Base-by-base conservation (phyloP, 1,140 invertebrate species). In the Andrena cerasifolii region DNA sequence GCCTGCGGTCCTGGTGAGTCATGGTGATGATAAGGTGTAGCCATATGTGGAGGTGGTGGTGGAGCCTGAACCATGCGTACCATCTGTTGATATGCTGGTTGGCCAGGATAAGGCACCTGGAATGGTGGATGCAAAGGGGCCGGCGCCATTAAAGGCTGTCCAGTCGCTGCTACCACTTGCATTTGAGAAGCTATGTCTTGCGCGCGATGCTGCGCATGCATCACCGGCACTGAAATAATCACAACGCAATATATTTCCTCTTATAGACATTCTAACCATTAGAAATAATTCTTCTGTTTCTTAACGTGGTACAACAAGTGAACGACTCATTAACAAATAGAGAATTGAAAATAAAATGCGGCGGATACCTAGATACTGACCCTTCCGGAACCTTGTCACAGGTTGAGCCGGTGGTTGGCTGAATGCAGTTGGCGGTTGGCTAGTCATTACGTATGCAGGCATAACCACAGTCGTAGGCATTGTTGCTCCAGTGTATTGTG, bases 101-200 rank as follows among this genome's bases (percentile, higher is more conserved):
- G 93, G 79, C 93, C 93, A 83, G 93, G 94, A 89, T 94, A 94
- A 84, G 94, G 94, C 89, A 95, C 93, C 88, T 94, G 94, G 81
- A 94, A 93, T 84, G 95, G 94, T 79, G 94, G 94, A 89, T 95
- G 94, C 84, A 95, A 88, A 14, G 94, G 96, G 6, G 95, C 95
- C 14, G 96, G 94, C 43, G 96, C 95, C 82, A 98, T 91, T 63
- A 98, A 92, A 6, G 97, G 97, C 88, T 97, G 97, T 1, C 97
- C 97, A 47, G 97, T 97, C 53, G 96, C 96, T 62, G 94, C 94
- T 16, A 94, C 94, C 14, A 96, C 96, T 87, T 96, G 96, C 93
- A 96, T 95, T 85, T 95, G 95, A 26, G 94, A 94, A 26, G 94
- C 92, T 83, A 95, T 92, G 79, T 95, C 95, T 59, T 94, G 93